Base-by-base conservation (phyloP, 2,113 vertebrate species). In the Entomyzon cyanotis region DNA sequence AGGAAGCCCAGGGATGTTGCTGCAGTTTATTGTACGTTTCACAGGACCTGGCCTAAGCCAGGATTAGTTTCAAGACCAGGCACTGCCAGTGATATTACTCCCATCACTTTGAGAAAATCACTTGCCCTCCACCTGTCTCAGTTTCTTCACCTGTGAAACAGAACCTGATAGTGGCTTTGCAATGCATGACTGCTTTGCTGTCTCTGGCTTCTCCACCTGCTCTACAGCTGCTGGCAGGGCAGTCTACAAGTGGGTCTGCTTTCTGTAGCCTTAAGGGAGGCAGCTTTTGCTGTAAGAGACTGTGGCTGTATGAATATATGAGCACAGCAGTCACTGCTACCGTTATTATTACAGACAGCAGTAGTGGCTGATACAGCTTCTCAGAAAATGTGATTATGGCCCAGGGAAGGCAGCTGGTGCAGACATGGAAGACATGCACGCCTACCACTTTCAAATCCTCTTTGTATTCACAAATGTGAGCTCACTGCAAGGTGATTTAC, bases 61-160 rank as follows among this genome's bases (percentile, higher is more conserved):
- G 60, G 56, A 53, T 87, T 64, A 73, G 7, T 67, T 91, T 89
- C 53, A 79, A 87, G 42, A 50, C 37, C 27, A 13, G 12, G 21
- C 53, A 79, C 37, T 94, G 65, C 23, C 49, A 56, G 28, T 18
- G 35, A 39, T 74, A 78, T 52, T 86, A 73, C 33, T 80, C 69
- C 53, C 46, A 50, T 16, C 58, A 58, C 58, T 88, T 46, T 16
- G 46, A 77, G 74, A 73, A 78, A 76, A 64, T 83, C 37, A 25
- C 17, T 86, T 91, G 60, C n/a, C 33, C 59, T 78, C 59, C 68
- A 76, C 68, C 76, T 56, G 71, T 84, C 60, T 90, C 65, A 20
- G 33, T 62, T 94, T 93, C 68, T 60, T 90, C 71, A 86, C 59
- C 64, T 94, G 47, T 68, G 60, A 94, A 95, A 88, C 31, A 59